phyloP scores from a whole-genome alignment of 30 jellyfish, hydroid and myxozoan species.

The Hydra vulgaris region DNA sequence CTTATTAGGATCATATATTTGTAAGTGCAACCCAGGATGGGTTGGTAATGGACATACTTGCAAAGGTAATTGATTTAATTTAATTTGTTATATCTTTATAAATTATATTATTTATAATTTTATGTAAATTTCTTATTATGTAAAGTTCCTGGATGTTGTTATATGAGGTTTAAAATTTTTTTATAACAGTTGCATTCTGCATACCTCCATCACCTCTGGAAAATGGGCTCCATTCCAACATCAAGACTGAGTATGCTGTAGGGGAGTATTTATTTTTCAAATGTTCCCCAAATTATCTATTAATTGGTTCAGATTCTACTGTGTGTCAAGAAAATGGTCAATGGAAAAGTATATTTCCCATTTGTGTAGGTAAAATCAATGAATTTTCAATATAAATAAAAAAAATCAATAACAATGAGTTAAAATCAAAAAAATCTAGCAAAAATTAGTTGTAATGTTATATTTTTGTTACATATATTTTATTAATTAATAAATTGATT shows the following conservation, averaged over 20 bases:
- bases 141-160: too few relatives aligned
- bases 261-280: not conserved
- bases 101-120: too few relatives aligned
- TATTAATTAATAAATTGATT: too few relatives aligned
- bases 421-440: too few relatives aligned
- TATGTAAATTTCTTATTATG: too few relatives aligned
- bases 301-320: constrained; percentile 18
- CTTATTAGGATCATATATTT: constrained; percentile 21
- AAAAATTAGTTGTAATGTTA: too few relatives aligned
- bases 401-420: too few relatives aligned
- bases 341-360: constrained; percentile 14
- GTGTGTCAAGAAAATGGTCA: constrained; percentile 6
- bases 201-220: not conserved
- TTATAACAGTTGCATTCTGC: not conserved
- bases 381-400: too few relatives aligned
- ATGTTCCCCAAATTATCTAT: constrained; percentile 11
- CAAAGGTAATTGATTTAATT: constrained; percentile 13
- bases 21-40: constrained; percentile 47
- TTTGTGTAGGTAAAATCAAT: constrained; percentile 7
- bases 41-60: constrained; percentile 28
- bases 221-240: not conserved
- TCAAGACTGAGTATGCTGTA: not conserved
- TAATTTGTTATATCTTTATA: not conserved
- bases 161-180: not conserved
- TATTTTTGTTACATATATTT: too few relatives aligned